phyloP scores from a whole-genome alignment of 2,888 invertebrate genomes.

The Caprella mutica region DNA sequence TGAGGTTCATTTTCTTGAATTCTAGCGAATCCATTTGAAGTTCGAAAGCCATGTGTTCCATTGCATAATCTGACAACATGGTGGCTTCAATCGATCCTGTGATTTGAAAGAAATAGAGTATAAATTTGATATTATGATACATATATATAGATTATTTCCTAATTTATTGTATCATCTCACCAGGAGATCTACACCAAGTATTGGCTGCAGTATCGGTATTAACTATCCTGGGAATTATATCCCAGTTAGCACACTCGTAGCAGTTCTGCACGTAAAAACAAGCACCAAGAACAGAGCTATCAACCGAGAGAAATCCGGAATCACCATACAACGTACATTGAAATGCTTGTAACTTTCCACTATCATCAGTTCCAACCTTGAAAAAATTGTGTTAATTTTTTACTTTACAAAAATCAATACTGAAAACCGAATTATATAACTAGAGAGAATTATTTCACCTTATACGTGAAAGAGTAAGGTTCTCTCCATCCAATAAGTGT shows the following conservation, averaged over 20 bases:
- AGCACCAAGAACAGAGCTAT: not conserved
- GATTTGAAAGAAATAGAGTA: too few species aligned
- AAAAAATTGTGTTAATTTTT: too few species aligned
- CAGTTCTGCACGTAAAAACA: too few species aligned
- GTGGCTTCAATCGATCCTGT: constrained; percentile 40
- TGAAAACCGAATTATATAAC: too few species aligned
- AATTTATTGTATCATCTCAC: too few species aligned
- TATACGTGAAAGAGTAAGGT: constrained; percentile 31
- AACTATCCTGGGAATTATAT: constrained; percentile 43
- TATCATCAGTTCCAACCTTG: constrained; percentile 28
- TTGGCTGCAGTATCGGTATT: constrained; percentile 56
- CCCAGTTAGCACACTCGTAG: constrained; percentile 43
- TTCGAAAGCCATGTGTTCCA: constrained; percentile 42
- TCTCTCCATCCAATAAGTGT: constrained; percentile 35
- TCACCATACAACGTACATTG: constrained; percentile 15
- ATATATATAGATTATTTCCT: too few species aligned
- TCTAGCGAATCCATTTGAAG: constrained; percentile 41
- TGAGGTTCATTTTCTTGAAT: constrained; percentile 36
- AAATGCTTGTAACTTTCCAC: constrained; percentile 21
- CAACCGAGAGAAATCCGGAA: constrained; percentile 14
- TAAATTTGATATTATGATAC: too few species aligned
- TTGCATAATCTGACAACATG: constrained; percentile 42
- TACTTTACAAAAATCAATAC: too few species aligned
- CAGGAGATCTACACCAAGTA: constrained; percentile 61
- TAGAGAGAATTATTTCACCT: constrained; percentile 32